Evolutionary conservation across 2,113 vertebrate species (phyloP).

Genomic region (Microtus oregoni): DNA sequence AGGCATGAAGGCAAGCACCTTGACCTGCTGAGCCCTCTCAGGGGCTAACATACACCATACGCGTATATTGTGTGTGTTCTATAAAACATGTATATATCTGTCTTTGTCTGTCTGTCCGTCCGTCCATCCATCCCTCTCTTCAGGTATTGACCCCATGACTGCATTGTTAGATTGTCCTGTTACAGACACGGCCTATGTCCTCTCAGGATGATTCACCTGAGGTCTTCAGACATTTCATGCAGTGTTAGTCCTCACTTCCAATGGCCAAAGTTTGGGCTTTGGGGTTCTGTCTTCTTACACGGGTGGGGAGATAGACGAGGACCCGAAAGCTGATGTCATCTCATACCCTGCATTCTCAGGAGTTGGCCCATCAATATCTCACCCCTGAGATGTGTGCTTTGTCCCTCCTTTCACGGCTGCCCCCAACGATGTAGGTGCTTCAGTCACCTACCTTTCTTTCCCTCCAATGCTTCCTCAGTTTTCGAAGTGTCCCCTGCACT

Average conservation of each 20-base stretch:
- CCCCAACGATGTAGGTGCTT: too few species aligned
- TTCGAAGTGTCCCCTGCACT: not conserved
- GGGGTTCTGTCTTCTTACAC: not conserved
- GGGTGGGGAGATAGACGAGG: not conserved
- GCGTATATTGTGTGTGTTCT: not conserved
- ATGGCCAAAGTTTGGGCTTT: not conserved
- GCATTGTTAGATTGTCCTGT: not conserved
- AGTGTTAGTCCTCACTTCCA: not conserved
- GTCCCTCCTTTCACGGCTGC: too few species aligned
- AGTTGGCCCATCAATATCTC: not conserved
- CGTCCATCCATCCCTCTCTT: not conserved
- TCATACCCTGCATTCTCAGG: not conserved
- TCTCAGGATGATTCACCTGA: not conserved
- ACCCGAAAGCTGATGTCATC: not conserved
- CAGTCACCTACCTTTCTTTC: not conserved
- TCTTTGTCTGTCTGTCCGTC: not conserved
- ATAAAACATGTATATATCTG: not conserved
- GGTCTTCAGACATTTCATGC: not conserved
- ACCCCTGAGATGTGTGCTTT: not conserved
- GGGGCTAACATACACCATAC: not conserved
- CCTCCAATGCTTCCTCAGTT: not conserved
- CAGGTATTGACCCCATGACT: too few species aligned
- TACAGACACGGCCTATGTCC: not conserved
- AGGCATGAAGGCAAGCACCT: not conserved
- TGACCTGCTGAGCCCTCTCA: not conserved